Conservation (phyloP, 2,797 vertebrate species). For the Myotis pilosus region DNA sequence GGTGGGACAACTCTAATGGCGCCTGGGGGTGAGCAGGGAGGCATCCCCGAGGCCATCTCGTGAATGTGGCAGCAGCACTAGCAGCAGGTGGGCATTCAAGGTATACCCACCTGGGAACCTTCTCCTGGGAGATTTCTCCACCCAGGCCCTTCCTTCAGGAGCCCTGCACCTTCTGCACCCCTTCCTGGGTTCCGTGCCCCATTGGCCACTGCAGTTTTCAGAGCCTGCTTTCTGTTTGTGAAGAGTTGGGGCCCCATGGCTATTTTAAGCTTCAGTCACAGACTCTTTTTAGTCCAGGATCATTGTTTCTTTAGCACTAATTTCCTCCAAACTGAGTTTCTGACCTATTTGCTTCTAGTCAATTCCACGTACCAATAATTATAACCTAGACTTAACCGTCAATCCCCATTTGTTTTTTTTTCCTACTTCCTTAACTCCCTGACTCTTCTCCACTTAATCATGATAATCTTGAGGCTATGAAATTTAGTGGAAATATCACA, state of each 20-base stretch:
- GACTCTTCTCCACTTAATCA: not conserved
- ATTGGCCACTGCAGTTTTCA: not conserved
- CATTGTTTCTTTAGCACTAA: not conserved
- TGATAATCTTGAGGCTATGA: not conserved
- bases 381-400: not conserved
- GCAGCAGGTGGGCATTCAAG: not conserved
- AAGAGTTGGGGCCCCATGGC: not conserved
- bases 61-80: not conserved
- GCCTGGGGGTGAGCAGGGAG: too few relatives aligned
- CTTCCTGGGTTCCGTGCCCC: not conserved
- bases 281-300: not conserved
- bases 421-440: not conserved
- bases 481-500: not conserved
- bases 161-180: too few relatives aligned
- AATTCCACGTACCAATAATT: accelerated
- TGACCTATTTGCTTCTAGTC: not conserved
- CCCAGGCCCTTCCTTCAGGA: not conserved
- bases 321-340: not conserved
- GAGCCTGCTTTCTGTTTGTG: not conserved
- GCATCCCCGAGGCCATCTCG: accelerated
- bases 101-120: not conserved
- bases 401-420: accelerated
- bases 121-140: not conserved
- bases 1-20: not conserved
- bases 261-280: not conserved